phyloP scores from a whole-genome alignment of 2,113 vertebrate species.

The Gnathonemus echidnorhynchus region DNA sequence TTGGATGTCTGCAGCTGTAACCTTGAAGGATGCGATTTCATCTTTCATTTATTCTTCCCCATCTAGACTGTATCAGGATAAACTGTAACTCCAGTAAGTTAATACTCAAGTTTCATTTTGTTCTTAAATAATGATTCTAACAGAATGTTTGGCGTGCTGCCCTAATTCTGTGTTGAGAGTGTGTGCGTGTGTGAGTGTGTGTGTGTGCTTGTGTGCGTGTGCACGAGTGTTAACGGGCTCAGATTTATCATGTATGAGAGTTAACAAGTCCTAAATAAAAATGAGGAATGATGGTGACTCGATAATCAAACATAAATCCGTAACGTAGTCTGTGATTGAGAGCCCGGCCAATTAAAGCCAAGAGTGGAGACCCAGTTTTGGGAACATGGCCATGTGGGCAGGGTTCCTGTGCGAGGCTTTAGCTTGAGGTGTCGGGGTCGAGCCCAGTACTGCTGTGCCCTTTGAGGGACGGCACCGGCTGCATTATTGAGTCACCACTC shows the following conservation, averaged over 20 bases:
- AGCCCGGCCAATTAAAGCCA: not conserved
- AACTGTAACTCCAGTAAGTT: conserved; percentile 99
- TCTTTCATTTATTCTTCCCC: conserved; percentile 99
- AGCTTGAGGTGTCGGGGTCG: not conserved
- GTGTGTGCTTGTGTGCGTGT: not conserved
- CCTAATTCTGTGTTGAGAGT: conserved; percentile 20
- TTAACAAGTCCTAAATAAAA: conserved; percentile 17
- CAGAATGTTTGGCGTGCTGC: conserved; percentile 34
- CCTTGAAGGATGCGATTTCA: conserved; percentile 99
- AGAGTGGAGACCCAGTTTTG: not conserved
- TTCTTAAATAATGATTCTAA: conserved; percentile 59
- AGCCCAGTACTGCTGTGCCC: not conserved
- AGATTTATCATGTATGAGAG: not conserved
- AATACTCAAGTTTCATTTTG: conserved; percentile 99
- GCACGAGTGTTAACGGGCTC: not conserved
- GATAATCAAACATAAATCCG: not conserved
- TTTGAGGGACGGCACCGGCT: not conserved
- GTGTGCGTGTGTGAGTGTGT: conserved; percentile 21
- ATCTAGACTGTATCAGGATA: conserved; percentile 99
- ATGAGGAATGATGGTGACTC: conserved; percentile 38
- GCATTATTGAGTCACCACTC: conserved; percentile 30
- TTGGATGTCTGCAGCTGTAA: conserved; percentile 99
- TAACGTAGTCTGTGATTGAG: not conserved
- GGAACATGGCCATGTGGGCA: not conserved
- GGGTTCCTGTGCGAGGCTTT: not conserved